Conservation (phyloP, 2,797 vertebrate species). For the Choloepus didactylus region DNA sequence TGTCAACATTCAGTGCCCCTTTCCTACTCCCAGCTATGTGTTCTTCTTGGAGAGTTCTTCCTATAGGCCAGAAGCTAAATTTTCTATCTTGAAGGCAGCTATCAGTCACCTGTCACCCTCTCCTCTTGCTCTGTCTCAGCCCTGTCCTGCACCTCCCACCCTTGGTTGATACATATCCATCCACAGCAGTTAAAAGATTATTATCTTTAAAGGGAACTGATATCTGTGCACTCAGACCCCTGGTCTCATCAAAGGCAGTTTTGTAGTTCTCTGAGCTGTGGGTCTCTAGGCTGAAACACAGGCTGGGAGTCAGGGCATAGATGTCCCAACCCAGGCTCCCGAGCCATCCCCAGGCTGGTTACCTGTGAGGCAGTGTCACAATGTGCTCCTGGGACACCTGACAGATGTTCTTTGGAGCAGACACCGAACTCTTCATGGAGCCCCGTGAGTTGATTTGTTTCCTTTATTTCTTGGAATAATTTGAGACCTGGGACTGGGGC, state of each 20-base stretch:
- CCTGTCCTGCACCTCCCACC: not conserved
- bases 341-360: slow-evolving; percentile 18
- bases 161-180: not conserved
- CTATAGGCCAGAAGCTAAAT: not conserved
- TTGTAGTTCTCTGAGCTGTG: slow-evolving; percentile 53
- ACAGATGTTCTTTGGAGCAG: slow-evolving; percentile 78
- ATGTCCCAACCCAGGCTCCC: not conserved
- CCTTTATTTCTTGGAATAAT: slow-evolving; percentile 40
- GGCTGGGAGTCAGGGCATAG: slow-evolving; percentile 37
- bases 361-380: not conserved
- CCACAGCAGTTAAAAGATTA: slow-evolving; percentile 41
- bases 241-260: slow-evolving; percentile 42
- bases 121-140: not conserved
- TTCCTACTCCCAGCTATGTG: not conserved
- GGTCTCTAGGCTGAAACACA: not conserved
- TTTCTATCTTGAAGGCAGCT: slow-evolving; percentile 48
- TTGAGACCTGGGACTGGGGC: not conserved
- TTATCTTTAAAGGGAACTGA: slow-evolving; percentile 69
- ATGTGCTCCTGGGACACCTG: slow-evolving; percentile 75
- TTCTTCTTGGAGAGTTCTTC: slow-evolving; percentile 45
- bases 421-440: slow-evolving; percentile 77
- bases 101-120: not conserved
- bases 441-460: slow-evolving; percentile 54
- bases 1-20: not conserved
- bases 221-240: not conserved